Evolutionary conservation across 2,113 vertebrate genomes (phyloP), one percentile per base, ranked within the genome.

Genomic region (Trichomycterus rosablanca): DNA sequence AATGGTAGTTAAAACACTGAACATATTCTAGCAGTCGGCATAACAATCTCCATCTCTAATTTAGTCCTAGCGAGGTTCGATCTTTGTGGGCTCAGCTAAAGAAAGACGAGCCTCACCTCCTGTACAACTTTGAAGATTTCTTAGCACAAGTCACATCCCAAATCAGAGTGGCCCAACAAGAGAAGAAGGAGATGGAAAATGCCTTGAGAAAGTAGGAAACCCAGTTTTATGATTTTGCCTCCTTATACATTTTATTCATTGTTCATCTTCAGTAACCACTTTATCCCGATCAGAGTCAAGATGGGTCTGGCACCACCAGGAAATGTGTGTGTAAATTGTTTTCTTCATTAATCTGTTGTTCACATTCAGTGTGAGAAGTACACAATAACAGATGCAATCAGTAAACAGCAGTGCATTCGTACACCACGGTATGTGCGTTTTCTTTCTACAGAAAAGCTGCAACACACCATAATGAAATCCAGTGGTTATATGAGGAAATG

Each of bases 401-500:
- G n/a, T n/a, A n/a, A n/a, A n/a, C n/a, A n/a, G n/a, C n/a, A n/a
- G n/a, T n/a, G n/a, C n/a, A n/a, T n/a, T n/a, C n/a, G n/a, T n/a
- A n/a, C n/a, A n/a, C n/a, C n/a, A n/a, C n/a, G n/a, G n/a, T n/a
- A n/a, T n/a, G n/a, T n/a, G n/a, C n/a, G n/a, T 37, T 62, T 53
- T 19, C n/a, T 37, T 23, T 18, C 58, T 57, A 32, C 81, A 97
- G 95, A 83, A 97, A 91, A 77, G 85, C 89, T 24, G 85, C 88
- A 11, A 85, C 87, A 37, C 92, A 94, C 50, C 88, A 91, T 84
- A 88, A 82, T 61, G 92, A 98, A 86, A 95, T 95, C 52, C 85
- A 87, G 2, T 76, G 89, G 43, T 84, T 98, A n/a, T 96, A 95
- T 2, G 92, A 95, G 65, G 95, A 97, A 83, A 96, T 95, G 93